These are phyloP conservation scores for Agonum fuliginosum DNA, from an alignment of 2,888 invertebrate genomes.

Conservation along the genomic window DNA sequence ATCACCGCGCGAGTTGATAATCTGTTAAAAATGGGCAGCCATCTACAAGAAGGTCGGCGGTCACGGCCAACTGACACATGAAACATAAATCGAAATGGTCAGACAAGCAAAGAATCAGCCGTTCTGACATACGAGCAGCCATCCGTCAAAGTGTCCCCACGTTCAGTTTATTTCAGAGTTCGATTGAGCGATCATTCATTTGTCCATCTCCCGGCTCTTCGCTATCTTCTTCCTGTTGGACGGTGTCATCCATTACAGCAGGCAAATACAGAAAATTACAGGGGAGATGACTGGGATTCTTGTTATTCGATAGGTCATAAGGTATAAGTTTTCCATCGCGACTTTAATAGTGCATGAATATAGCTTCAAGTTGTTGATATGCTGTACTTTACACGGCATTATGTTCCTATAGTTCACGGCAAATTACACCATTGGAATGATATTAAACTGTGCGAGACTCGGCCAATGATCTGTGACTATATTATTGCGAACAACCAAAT, in stretches of 20 bases:
- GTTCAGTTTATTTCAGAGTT: neutral
- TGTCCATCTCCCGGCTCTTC: conserved; percentile 49
- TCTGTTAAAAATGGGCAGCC: conserved; percentile 39
- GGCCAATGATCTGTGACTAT: conserved; percentile 52
- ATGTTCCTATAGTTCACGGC: conserved; percentile 44
- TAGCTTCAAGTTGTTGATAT: conserved; percentile 50
- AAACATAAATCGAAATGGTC: conserved; percentile 56
- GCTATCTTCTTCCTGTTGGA: neutral
- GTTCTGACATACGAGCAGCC: conserved; percentile 52
- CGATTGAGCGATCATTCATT: conserved; percentile 59
- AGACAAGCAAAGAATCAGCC: conserved; percentile 48
- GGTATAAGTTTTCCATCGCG: conserved; percentile 27
- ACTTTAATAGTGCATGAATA: conserved; percentile 29
- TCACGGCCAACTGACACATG: conserved; percentile 50
- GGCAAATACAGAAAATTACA: conserved; percentile 56
- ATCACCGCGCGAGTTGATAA: conserved; percentile 30
- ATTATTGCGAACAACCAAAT: conserved; percentile 21
- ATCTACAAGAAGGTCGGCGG: conserved; percentile 49
- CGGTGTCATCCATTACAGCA: conserved; percentile 53
- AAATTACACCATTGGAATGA: conserved; percentile 45
- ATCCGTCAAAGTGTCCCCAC: conserved; percentile 55
- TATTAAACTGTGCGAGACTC: conserved; percentile 42
- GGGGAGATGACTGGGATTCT: conserved; percentile 37
- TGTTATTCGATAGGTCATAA: conserved; percentile 33
- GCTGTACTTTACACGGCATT: conserved; percentile 45